Conservation (phyloP, 2,888 invertebrate genomes). For the Pristionchus fissidentatus region DNA sequence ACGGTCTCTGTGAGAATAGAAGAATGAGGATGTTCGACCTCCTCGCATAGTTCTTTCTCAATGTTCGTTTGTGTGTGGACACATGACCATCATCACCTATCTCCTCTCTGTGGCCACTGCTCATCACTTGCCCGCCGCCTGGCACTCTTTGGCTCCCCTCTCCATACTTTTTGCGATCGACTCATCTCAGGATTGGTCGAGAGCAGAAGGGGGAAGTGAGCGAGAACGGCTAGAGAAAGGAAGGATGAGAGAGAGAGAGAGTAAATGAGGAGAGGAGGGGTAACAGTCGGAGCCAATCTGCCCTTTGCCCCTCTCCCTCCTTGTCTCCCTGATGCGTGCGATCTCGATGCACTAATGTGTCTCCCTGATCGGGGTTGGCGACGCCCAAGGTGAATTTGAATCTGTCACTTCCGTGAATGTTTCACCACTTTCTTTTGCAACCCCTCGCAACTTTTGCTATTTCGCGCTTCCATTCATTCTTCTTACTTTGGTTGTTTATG, state of each 20-base stretch:
- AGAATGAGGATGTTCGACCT: background rate
- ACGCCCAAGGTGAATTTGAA: background rate
- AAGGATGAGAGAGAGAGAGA: background rate
- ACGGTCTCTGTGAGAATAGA: background rate
- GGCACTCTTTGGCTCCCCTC: constrained; percentile 30
- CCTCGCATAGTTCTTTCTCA: background rate
- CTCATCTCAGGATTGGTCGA: constrained; percentile 41
- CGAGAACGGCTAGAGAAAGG: background rate
- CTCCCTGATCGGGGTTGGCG: background rate
- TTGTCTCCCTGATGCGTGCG: background rate
- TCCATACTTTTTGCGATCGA: constrained; percentile 4
- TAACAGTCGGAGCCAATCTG: background rate
- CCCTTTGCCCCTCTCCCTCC: constrained; percentile 7
- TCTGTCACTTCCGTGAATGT: background rate
- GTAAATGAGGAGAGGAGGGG: background rate
- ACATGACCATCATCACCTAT: background rate
- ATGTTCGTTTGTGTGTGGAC: background rate
- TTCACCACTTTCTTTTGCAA: background rate
- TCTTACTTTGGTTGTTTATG: constrained; percentile 10
- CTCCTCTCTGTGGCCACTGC: constrained; percentile 12
- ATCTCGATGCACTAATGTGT: background rate
- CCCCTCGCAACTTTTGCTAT: no score
- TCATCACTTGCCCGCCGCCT: background rate
- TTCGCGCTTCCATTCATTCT: no score
- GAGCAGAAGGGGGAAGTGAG: constrained; percentile 22